Evolutionary conservation across 2,888 invertebrate genomes (phyloP).

Genomic region (Seira sanloemensis): DNA sequence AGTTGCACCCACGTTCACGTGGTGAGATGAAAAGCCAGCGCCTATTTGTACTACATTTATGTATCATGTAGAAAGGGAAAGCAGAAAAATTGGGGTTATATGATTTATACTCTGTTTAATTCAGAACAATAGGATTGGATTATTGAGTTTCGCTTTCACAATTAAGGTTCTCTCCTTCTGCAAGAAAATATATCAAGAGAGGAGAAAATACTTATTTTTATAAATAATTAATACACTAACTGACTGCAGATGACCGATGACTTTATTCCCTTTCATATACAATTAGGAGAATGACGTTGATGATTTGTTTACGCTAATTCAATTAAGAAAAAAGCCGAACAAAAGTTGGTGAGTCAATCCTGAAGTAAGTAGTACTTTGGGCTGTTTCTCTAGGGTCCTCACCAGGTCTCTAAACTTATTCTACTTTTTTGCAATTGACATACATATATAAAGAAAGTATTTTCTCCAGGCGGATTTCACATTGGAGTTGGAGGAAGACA

Average conservation of each 20-base stretch:
- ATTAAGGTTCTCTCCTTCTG: too few species aligned
- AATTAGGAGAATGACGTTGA: conserved; percentile 12
- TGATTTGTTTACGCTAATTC: conserved; percentile 1
- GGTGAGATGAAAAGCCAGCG: too few species aligned
- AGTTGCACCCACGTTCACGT: too few species aligned
- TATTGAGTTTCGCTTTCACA: too few species aligned
- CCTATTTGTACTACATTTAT: too few species aligned
- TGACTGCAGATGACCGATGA: background rate
- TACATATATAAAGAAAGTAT: background rate
- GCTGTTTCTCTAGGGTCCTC: background rate
- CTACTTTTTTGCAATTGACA: background rate
- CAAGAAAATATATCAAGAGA: too few species aligned
- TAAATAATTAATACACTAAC: background rate
- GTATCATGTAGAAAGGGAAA: background rate
- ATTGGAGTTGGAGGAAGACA: conserved; percentile 37
- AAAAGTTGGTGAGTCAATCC: background rate
- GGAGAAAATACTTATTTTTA: background rate
- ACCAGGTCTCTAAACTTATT: background rate
- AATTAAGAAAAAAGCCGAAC: background rate
- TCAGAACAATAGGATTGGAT: too few species aligned
- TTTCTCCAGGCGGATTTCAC: conserved; percentile 35
- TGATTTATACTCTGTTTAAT: too few species aligned
- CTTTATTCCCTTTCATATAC: background rate
- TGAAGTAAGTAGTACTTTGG: background rate
- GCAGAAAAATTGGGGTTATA: too few species aligned